A percentile compares a stretch with the other conserved stretches of the same genome.
Conservation (phyloP, 1,140 invertebrate species). For the Zaprionus taronus region DNA sequence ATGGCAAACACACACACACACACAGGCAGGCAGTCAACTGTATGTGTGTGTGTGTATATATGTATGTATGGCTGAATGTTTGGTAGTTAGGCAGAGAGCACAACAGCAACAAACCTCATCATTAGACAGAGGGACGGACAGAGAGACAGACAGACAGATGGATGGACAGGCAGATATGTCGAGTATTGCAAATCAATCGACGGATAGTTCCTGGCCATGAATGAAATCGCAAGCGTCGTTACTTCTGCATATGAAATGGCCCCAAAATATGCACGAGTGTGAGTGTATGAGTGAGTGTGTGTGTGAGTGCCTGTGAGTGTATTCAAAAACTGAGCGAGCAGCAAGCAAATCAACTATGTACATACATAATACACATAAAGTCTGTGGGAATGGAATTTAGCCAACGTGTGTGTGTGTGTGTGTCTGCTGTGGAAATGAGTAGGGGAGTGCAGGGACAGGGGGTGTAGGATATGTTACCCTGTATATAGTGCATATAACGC, state of each 20-base stretch:
- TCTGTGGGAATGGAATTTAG: constrained; percentile 39
- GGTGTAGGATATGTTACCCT: not conserved
- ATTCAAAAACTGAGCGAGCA: constrained; percentile 51
- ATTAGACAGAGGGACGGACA: constrained; percentile 47
- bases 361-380: constrained; percentile 79
- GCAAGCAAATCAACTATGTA: constrained; percentile 80
- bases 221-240: constrained; percentile 74
- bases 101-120: constrained; percentile 75
- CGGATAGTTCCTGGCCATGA: constrained; percentile 69
- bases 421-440: not conserved
- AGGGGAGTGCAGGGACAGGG: not conserved
- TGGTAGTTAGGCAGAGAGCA: constrained; percentile 76
- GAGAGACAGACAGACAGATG: not conserved
- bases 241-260: constrained; percentile 40
- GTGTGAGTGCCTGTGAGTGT: constrained; percentile 28
- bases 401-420: too few relatives aligned
- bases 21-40: constrained; percentile 5
- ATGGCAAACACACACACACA: constrained; percentile 77
- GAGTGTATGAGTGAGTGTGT: not conserved
- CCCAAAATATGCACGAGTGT: constrained; percentile 17
- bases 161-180: constrained; percentile 52
- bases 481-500: constrained; percentile 1
- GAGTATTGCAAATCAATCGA: constrained; percentile 76
- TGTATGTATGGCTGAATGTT: constrained; percentile 57
- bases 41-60: constrained; percentile 10